Percentiles rank a stretch among this genome's conserved stretches.
These are phyloP conservation scores for Callinectes sapidus DNA, from an alignment of 2,888 invertebrate species.

Conservation along the genomic window DNA sequence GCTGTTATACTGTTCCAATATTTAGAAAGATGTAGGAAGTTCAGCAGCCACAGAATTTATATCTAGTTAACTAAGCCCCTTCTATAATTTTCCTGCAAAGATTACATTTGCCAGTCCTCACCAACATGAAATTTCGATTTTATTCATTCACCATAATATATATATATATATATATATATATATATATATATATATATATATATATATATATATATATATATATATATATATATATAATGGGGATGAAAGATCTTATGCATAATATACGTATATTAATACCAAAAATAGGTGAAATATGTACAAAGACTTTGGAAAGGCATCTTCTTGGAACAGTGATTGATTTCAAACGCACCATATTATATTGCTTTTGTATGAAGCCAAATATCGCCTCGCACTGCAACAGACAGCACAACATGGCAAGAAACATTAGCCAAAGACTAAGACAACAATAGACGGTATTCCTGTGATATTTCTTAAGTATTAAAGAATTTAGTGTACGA, in stretches of 20 bases:
- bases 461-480: neutral
- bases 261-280: too few relatives aligned
- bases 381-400: neutral
- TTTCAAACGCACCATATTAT: neutral
- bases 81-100: neutral
- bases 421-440: neutral
- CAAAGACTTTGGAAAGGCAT: neutral
- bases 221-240: too few relatives aligned
- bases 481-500: neutral
- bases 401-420: neutral
- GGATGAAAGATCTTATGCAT: too few relatives aligned
- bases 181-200: too few relatives aligned
- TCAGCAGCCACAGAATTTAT: neutral
- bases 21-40: neutral
- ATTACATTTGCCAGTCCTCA: neutral
- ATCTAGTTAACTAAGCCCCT: neutral
- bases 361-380: neutral
- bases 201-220: too few relatives aligned
- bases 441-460: neutral
- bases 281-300: too few relatives aligned
- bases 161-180: too few relatives aligned
- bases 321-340: neutral
- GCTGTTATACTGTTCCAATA: too few relatives aligned
- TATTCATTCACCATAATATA: too few relatives aligned
- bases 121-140: neutral